These are phyloP conservation scores for Corythornis madagascariensis DNA, from an alignment of 2,113 vertebrate genomes.

Conservation along the genomic window DNA sequence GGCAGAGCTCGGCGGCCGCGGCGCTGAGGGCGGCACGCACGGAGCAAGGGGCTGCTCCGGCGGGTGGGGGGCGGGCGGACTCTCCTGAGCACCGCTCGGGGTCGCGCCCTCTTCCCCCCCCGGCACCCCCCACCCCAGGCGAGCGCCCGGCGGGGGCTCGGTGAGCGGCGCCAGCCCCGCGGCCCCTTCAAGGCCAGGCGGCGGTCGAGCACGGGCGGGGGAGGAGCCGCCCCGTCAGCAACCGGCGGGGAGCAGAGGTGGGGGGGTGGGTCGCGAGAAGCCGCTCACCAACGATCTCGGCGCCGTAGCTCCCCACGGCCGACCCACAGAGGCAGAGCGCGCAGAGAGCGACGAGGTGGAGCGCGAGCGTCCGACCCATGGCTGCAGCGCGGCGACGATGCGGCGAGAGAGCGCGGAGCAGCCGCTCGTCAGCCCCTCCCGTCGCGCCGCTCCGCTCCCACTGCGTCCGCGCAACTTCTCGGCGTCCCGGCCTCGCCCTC, in stretches of 20 bases:
- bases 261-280: too few species aligned
- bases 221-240: not conserved
- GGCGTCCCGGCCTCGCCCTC: not conserved
- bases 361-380: not conserved
- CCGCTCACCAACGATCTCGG: not conserved
- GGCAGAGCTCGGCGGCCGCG: not conserved
- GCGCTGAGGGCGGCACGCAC: not conserved
- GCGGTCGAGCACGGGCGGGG: not conserved
- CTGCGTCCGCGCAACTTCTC: not conserved
- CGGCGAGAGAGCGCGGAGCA: fast-evolving
- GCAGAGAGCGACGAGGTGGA: not conserved
- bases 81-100: too few species aligned
- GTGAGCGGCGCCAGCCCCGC: not conserved
- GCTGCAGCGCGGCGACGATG: not conserved
- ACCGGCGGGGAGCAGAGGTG: not conserved
- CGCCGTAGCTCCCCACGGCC: fast-evolving
- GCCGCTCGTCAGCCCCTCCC: not conserved
- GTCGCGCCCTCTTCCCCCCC: too few species aligned
- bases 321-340: not conserved
- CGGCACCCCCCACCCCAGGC: too few species aligned
- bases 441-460: not conserved
- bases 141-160: too few species aligned
- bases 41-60: too few species aligned
- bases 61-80: too few species aligned
- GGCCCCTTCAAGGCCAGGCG: too few species aligned